phyloP scores from a whole-genome alignment of 2,797 vertebrate genomes.

The Thripadectes ignobilis region DNA sequence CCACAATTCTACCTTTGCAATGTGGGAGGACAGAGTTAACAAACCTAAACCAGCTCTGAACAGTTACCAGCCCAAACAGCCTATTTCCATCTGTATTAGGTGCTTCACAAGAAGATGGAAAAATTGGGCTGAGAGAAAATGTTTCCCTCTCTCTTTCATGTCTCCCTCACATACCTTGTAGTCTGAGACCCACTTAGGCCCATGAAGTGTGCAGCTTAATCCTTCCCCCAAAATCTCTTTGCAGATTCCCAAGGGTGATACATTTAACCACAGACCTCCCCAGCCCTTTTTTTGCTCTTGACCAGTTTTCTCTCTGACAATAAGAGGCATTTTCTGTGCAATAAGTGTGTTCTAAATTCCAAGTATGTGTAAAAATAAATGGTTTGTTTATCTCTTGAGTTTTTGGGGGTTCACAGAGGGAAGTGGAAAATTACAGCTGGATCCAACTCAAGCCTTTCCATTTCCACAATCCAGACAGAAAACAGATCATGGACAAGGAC shows the following conservation, averaged over 20 bases:
- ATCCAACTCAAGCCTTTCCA: neutral
- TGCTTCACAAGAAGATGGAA: neutral
- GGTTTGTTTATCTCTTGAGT: neutral
- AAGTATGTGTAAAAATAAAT: neutral
- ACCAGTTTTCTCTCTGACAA: neutral
- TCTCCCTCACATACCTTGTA: neutral
- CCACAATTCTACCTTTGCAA: neutral
- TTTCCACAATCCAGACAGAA: neutral
- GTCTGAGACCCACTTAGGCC: neutral
- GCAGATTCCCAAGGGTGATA: neutral
- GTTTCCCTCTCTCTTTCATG: neutral
- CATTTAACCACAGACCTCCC: neutral
- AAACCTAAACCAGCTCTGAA: neutral
- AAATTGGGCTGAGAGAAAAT: neutral
- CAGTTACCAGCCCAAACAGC: neutral
- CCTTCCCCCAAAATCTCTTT: neutral
- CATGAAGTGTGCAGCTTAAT: neutral
- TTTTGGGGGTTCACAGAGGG: neutral
- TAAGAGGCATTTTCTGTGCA: neutral
- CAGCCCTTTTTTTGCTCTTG: neutral
- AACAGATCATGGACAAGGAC: neutral
- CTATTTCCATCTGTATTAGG: fast-evolving
- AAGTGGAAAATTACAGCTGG: neutral
- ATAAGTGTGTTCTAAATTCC: neutral
- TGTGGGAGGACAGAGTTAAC: neutral